Percentiles rank a stretch among this genome's conserved stretches.
phyloP scores from a whole-genome alignment of 2,113 vertebrate species.

The Cryptotis parvus region DNA sequence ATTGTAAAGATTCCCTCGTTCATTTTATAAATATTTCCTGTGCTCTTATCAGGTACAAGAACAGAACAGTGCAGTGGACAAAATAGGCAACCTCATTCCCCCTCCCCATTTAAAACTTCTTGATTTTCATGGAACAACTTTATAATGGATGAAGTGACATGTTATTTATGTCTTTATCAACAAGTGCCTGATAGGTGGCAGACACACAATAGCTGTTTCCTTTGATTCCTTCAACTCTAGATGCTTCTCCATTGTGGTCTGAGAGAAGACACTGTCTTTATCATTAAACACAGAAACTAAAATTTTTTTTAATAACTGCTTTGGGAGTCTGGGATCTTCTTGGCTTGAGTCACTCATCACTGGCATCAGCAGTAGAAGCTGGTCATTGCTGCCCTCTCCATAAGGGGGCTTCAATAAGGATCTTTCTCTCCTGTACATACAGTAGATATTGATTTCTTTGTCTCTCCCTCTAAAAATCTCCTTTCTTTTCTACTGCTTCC shows the following conservation, averaged over 20 bases:
- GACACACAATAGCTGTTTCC: background rate
- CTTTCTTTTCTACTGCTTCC: background rate
- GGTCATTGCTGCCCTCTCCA: background rate
- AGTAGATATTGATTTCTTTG: background rate
- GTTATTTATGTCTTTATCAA: background rate
- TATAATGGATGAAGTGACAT: background rate
- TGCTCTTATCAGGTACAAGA: background rate
- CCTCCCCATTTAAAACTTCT: background rate
- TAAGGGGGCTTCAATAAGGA: background rate
- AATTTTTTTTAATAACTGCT: too few species aligned
- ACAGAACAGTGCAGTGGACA: background rate
- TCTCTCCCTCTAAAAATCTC: background rate
- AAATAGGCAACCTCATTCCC: background rate
- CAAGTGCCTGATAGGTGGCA: background rate
- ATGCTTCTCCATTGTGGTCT: background rate
- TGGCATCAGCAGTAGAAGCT: background rate
- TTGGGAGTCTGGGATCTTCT: background rate
- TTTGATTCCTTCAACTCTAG: background rate
- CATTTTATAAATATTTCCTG: conserved; percentile 1
- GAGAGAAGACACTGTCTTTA: background rate
- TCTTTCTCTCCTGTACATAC: background rate
- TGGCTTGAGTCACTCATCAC: background rate
- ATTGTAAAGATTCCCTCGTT: background rate
- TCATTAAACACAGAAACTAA: background rate
- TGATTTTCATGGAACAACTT: background rate